Evolutionary conservation across 2,113 vertebrate genomes (phyloP), one percentile per base, ranked within the genome.

Genomic region (Actenoides hombroni): DNA sequence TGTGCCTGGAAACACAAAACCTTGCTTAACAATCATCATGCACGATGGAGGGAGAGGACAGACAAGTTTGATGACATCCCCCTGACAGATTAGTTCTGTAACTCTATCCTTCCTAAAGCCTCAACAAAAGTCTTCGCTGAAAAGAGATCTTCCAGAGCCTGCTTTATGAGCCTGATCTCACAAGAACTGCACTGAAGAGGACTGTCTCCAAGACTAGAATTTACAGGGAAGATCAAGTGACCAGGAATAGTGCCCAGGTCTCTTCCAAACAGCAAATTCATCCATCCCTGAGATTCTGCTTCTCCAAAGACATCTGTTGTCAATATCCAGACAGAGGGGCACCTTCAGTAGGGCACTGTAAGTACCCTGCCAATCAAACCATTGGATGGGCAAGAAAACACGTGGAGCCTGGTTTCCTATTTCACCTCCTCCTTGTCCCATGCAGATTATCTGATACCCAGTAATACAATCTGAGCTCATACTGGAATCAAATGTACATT

Each of bases 391-490:
- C 56, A 92, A 84, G 35, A n/a, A 82, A 83, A 76, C 91, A 92
- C 64, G 74, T 76, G 91, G 77, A 89, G 65, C 53, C 81, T 40
- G 74, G 95, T 95, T 79, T 97, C 91, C 65, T 60, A 92, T 97
- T 97, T 95, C 96, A 79, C 69, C 91, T 87, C 89, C 77, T 89
- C 95, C 69, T 78, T 68, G 67, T 21, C 48, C 93, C 86, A 56
- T 23, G 73, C 39, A 92, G 80, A 86, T 92, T 86, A 95, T 82
- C 80, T 60, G 81, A 91, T 61, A 92, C 74, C 68, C 93, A 85
- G 89, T 86, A 95, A 95, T 82, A 84, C 53, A 76, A 39, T 37
- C 89, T 96, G 96, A 95, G 86, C 60, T 96, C 84, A 97, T 20
- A 71, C 35, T 87, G 65, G 48, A 91, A 94, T 71, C 53, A 95